Evolutionary conservation across 2,797 vertebrate species (phyloP).

Genomic region (Anisognathus igniventris): DNA sequence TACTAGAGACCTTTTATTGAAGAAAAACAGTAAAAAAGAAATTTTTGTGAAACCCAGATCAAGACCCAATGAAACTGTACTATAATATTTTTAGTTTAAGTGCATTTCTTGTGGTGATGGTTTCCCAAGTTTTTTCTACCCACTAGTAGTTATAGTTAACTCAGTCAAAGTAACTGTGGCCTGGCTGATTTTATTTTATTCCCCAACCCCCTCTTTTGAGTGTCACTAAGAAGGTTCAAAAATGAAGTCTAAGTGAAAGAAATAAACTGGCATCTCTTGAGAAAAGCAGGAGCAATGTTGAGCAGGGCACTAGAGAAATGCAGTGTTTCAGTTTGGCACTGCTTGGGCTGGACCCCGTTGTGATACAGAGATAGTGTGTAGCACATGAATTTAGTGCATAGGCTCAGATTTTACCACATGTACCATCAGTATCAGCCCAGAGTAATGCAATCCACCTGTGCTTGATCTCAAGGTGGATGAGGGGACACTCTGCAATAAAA

Average conservation of each 20-base stretch:
- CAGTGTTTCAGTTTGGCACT: neutral
- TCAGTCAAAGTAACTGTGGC: neutral
- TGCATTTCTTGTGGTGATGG: slow-evolving; percentile 17
- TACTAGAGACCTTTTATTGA: slow-evolving; percentile 16
- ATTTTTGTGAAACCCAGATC: slow-evolving; percentile 11
- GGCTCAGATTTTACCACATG: neutral
- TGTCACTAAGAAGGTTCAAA: neutral
- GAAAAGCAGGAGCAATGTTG: neutral
- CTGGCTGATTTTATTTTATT: neutral
- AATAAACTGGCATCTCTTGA: neutral
- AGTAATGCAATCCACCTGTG: neutral
- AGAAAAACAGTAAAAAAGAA: slow-evolving; percentile 38
- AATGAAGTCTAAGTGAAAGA: neutral
- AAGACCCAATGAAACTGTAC: neutral
- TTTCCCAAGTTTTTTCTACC: slow-evolving; percentile 44
- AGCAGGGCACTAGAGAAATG: neutral
- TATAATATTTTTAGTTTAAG: slow-evolving; percentile 51
- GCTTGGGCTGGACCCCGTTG: neutral
- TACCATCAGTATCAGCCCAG: neutral
- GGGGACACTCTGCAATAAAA: neutral
- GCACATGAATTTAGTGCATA: neutral
- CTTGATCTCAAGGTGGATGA: neutral
- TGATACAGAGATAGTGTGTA: neutral
- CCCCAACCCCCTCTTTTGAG: neutral
- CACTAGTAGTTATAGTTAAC: slow-evolving; percentile 9